Evolutionary conservation across 2,113 vertebrate species (phyloP).

Genomic region (Blennius ocellaris): DNA sequence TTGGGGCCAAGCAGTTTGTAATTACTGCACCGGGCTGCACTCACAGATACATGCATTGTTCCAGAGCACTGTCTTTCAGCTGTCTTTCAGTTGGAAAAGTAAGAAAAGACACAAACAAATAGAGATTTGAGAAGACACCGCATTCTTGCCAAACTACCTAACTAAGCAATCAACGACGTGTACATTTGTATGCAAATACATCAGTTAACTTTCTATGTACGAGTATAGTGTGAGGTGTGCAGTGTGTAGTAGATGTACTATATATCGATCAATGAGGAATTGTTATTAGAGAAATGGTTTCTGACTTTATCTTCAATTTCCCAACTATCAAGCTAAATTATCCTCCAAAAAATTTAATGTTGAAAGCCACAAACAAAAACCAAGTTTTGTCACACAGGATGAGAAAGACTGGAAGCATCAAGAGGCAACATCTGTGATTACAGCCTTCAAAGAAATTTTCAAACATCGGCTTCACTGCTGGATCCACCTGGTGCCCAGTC

Average conservation of each 20-base stretch:
- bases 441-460: conserved; percentile 62
- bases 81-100: neutral
- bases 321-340: neutral
- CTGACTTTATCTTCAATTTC: neutral
- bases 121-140: no score
- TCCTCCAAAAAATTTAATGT: conserved; percentile 12
- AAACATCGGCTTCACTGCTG: conserved; percentile 57
- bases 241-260: no score
- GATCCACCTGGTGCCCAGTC: conserved; percentile 57
- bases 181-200: no score
- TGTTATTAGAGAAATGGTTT: neutral
- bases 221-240: no score
- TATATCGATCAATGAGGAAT: no score
- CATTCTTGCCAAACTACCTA: no score
- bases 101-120: no score
- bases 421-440: conserved; percentile 56
- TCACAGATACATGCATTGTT: conserved; percentile 25
- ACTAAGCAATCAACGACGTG: no score
- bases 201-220: no score
- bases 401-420: conserved; percentile 44
- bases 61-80: conserved; percentile 5
- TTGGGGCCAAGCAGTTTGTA: conserved; percentile 23
- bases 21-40: conserved; percentile 23
- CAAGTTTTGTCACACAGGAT: conserved; percentile 32
- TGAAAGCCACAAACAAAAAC: conserved; percentile 13